Percentiles rank a stretch among this genome's conserved stretches.
These are phyloP conservation scores for Candidula unifasciata DNA, from an alignment of 2,888 invertebrate genomes.

Conservation along the genomic window DNA sequence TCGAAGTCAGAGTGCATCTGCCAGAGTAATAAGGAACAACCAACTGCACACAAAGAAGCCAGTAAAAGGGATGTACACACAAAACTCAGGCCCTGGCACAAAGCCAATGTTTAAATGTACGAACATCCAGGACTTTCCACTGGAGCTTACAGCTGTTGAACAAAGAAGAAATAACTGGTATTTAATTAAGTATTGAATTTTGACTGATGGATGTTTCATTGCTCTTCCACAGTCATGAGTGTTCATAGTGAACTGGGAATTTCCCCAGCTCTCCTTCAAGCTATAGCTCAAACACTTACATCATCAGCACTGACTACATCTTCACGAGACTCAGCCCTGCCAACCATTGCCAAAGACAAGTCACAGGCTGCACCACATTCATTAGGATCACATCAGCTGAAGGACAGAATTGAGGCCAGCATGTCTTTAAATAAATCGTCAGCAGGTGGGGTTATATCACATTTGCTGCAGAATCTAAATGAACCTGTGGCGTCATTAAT, in stretches of 20 bases:
- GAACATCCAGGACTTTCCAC: no score
- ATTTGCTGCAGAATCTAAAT: constrained; percentile 64
- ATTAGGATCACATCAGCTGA: constrained; percentile 1
- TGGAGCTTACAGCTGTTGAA: no score
- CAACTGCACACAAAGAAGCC: no score
- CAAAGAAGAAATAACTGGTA: no score
- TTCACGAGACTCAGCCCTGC: not conserved
- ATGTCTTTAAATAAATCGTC: constrained; percentile 18
- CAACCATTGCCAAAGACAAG: constrained; percentile 1
- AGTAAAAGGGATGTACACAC: no score
- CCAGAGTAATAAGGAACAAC: no score
- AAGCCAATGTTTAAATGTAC: no score
- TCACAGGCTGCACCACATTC: not conserved
- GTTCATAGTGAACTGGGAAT: constrained; percentile 72
- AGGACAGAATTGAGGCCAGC: not conserved
- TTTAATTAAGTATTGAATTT: not conserved
- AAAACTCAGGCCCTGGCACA: no score
- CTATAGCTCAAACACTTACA: constrained; percentile 66
- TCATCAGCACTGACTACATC: constrained; percentile 15
- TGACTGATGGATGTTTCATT: not conserved
- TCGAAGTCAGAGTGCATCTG: no score
- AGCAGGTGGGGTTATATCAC: constrained; percentile 55
- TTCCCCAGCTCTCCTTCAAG: constrained; percentile 76
- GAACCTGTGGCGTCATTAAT: constrained; percentile 60
- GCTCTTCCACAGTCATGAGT: constrained; percentile 65